These are phyloP conservation scores for Epirrhoe tristata DNA, from an alignment of 2,888 invertebrate species.

Conservation along the genomic window DNA sequence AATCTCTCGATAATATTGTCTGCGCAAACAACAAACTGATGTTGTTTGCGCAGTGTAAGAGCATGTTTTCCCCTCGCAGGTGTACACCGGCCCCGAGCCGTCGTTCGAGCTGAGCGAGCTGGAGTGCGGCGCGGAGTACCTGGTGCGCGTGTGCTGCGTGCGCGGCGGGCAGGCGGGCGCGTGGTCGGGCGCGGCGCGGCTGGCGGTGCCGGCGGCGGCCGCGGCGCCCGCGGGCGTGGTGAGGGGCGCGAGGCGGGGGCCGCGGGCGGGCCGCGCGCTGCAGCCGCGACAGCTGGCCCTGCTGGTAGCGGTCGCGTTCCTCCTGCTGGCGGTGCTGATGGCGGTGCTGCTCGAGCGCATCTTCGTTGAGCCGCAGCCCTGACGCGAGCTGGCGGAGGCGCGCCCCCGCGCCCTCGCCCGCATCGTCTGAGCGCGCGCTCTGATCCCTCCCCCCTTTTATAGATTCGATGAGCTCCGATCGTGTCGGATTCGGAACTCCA, in stretches of 20 bases:
- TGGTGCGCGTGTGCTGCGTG: slow-evolving; percentile 91
- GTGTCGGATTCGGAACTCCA: too few relatives aligned
- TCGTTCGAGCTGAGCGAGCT: slow-evolving; percentile 88
- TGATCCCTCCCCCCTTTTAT: slow-evolving; percentile 11
- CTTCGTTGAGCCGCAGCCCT: slow-evolving; percentile 75
- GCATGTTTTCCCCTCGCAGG: slow-evolving; percentile 68
- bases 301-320: slow-evolving; percentile 86
- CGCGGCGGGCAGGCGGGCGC: slow-evolving; percentile 89
- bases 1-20: background rate
- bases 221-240: slow-evolving; percentile 70
- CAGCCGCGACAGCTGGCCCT: slow-evolving; percentile 85
- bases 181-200: slow-evolving; percentile 88
- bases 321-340: slow-evolving; percentile 85
- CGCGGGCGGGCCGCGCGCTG: slow-evolving; percentile 68
- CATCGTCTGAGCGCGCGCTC: slow-evolving; percentile 48
- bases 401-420: slow-evolving; percentile 71
- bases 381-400: slow-evolving; percentile 76
- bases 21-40: background rate
- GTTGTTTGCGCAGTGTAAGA: background rate
- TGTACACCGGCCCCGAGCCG: slow-evolving; percentile 88
- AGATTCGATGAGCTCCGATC: too few relatives aligned
- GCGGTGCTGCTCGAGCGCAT: slow-evolving; percentile 87
- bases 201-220: slow-evolving; percentile 71
- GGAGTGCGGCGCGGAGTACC: slow-evolving; percentile 91
- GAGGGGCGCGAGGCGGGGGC: slow-evolving; percentile 85